Conservation (phyloP, 2,888 invertebrate species). For the Amiota mariae region DNA sequence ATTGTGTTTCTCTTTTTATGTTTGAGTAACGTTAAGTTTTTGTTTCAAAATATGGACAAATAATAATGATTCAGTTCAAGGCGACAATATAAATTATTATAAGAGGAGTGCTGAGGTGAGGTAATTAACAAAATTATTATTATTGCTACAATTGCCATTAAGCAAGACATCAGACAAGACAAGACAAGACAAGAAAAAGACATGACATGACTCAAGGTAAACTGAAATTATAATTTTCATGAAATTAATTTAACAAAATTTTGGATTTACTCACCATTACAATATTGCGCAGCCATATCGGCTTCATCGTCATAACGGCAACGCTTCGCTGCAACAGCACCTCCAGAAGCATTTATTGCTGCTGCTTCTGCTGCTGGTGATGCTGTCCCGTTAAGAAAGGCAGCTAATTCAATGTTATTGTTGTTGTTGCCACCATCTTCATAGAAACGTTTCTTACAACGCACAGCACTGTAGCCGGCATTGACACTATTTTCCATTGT, state of each 20-base stretch:
- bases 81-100: background rate
- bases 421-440: slow-evolving; percentile 45
- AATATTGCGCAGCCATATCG: slow-evolving; percentile 66
- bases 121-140: background rate
- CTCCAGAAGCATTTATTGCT: slow-evolving; percentile 40
- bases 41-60: background rate
- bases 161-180: background rate
- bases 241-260: slow-evolving; percentile 32
- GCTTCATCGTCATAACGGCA: slow-evolving; percentile 66
- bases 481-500: slow-evolving; percentile 42
- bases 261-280: slow-evolving; percentile 60
- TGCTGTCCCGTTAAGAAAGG: slow-evolving; percentile 12
- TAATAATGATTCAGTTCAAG: slow-evolving; percentile 3
- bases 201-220: slow-evolving; percentile 11
- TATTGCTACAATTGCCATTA: too few species aligned
- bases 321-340: slow-evolving; percentile 58
- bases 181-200: background rate
- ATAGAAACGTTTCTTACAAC: slow-evolving; percentile 67
- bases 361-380: slow-evolving; percentile 31
- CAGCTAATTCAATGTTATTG: slow-evolving; percentile 41
- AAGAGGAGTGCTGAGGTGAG: background rate
- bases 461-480: slow-evolving; percentile 38
- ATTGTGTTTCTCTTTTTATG: too few species aligned
- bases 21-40: too few species aligned
- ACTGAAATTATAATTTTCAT: slow-evolving; percentile 29